Evolutionary conservation across 2,797 vertebrate species (phyloP).

Genomic region (Malurus leucopterus): DNA sequence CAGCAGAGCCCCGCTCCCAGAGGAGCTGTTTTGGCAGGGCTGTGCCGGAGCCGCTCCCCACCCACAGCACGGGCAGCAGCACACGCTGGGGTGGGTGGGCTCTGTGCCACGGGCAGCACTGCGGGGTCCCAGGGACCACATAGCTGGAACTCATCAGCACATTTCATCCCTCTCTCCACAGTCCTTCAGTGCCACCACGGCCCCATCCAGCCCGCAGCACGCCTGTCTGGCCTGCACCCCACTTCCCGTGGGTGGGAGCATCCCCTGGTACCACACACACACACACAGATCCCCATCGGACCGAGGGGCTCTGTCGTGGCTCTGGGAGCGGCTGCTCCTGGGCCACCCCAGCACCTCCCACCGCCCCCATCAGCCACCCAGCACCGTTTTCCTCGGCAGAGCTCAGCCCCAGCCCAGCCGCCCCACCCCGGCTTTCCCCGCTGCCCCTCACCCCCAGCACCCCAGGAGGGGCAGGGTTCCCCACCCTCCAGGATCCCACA

Average conservation of each 20-base stretch:
- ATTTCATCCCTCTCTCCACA: neutral
- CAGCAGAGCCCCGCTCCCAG: accelerated
- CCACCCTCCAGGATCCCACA: neutral
- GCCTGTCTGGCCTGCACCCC: neutral
- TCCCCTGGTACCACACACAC: neutral
- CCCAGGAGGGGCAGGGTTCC: neutral
- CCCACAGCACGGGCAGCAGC: neutral
- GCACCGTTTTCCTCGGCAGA: neutral
- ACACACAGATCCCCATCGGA: too few relatives aligned
- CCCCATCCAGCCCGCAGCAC: neutral
- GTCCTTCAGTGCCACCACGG: accelerated
- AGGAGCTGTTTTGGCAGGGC: accelerated
- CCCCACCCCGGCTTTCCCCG: neutral
- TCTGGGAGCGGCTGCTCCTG: accelerated
- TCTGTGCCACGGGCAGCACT: neutral
- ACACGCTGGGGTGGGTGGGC: neutral
- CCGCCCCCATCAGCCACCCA: neutral
- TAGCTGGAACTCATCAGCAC: accelerated
- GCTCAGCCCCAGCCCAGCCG: neutral
- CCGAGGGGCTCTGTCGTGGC: accelerated
- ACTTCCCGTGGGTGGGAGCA: neutral
- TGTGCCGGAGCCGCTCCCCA: accelerated
- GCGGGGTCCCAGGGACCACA: accelerated
- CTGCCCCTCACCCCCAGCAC: accelerated
- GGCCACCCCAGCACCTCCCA: neutral